Evolutionary conservation across 2,888 invertebrate genomes (phyloP).

Genomic region (Clusia tigrina): DNA sequence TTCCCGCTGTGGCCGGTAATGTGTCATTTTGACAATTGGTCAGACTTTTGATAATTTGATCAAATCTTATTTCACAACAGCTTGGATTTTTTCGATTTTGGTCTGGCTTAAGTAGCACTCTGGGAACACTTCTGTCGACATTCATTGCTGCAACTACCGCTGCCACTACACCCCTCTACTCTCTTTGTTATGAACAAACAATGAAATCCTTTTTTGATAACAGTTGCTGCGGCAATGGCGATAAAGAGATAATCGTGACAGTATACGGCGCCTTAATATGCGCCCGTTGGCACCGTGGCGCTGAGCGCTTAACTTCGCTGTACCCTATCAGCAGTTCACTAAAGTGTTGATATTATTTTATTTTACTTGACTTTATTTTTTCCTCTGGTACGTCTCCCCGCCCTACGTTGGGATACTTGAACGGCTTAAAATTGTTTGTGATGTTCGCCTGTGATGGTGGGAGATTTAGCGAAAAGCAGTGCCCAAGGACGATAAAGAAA

Average conservation of each 20-base stretch:
- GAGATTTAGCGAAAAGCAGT: not conserved
- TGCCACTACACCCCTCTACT: not conserved
- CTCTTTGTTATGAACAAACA: too few species aligned
- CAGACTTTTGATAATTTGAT: too few species aligned
- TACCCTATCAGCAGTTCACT: not conserved
- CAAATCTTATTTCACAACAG: not conserved
- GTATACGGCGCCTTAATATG: not conserved
- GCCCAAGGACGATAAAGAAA: not conserved
- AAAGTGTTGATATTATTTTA: not conserved
- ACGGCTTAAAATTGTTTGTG: not conserved
- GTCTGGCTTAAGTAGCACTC: not conserved
- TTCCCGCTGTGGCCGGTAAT: too few species aligned
- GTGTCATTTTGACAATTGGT: too few species aligned
- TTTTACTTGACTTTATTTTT: too few species aligned
- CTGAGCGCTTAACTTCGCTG: not conserved
- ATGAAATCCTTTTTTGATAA: too few species aligned
- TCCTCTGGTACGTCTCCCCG: too few species aligned
- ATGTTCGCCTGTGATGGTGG: not conserved
- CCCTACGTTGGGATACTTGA: not conserved
- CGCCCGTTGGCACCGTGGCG: not conserved
- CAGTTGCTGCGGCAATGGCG: conserved; percentile 12
- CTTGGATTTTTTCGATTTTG: not conserved
- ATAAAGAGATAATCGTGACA: conserved; percentile 6
- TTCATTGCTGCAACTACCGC: not conserved
- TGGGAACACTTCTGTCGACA: not conserved